Base-by-base conservation (phyloP, 1,140 invertebrate genomes). In the Drosophila nigromelanica region DNA sequence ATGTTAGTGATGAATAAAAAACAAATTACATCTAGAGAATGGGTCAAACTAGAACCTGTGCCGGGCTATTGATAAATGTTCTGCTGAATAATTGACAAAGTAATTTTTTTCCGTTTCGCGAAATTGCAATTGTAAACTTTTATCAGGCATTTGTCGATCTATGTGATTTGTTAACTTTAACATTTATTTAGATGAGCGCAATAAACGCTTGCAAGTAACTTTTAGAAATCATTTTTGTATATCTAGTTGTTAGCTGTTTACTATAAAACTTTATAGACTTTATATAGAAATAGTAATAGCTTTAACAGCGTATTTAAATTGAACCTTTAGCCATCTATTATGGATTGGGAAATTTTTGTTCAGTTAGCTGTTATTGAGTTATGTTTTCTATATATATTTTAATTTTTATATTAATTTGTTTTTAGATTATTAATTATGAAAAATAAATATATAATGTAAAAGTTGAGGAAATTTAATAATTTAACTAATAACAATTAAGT, bases 1-100 rank as follows among this genome's bases (percentile, higher is more conserved):
- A 0, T 15, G 48, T 6, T 24, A 33, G 30, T 42, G n/a, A 14
- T 6, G 50, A 18, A 43, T 6, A 40, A 18, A 12, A 12, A 33
- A 8, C 11, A 24, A 3, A 24, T 24, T 24, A 12, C 24, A 58
- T 43, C 7, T 30, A 7, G 14, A 11, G 35, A 27, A 10, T 47
- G 10, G 18, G 4, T 33, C 30, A 55, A 55, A 30, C 37, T 24
- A 21, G 47, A 58, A 66, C 8, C 18, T 15, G 30, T 18, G 33
- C 56, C 8, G 48, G 33, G 48, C 39, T 14, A 18, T 37, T 61
- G 66, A 68, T 60, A 51, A 30, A 60, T 15, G 1, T 15, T 14
- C n/a, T n/a, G 7, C 24, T 33, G 7, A 14, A 50, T 50, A 50
- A 37, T 54, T 18, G 33, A 54, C 15, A 18, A 50, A 30, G 27